These are phyloP conservation scores for Hydra vulgaris DNA, from an alignment of 30 jellyfish, hydroid and myxozoan genomes.

Conservation along the genomic window DNA sequence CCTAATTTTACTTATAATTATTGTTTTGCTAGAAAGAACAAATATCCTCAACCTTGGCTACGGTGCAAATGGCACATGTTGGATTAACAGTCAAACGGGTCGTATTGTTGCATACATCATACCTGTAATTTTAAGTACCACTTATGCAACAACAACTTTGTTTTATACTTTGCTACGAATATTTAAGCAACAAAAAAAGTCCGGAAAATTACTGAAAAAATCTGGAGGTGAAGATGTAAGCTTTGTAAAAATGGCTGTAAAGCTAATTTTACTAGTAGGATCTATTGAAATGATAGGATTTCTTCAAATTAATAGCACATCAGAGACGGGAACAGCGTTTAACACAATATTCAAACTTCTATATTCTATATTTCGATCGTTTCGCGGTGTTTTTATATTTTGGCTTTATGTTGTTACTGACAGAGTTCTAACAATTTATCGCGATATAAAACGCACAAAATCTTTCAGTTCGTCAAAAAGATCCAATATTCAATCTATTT, in stretches of 20 bases:
- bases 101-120: constrained; percentile 18
- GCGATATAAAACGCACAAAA: constrained; percentile 6
- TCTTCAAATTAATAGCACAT: not conserved
- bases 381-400: constrained; percentile 29
- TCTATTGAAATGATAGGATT: constrained; percentile 15
- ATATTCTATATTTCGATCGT: constrained; percentile 12
- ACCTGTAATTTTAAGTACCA: not conserved
- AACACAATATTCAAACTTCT: constrained; percentile 2
- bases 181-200: not conserved
- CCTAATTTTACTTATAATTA: not conserved
- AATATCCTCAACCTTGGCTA: constrained; percentile 3
- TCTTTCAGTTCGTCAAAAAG: constrained; percentile 16
- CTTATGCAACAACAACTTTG: not conserved
- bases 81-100: constrained; percentile 1
- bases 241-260: constrained; percentile 29
- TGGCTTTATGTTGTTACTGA: constrained; percentile 24
- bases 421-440: constrained; percentile 18
- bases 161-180: constrained; percentile 11
- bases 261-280: constrained; percentile 8
- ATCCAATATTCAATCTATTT: no score
- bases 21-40: constrained; percentile 1
- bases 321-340: constrained; percentile 7
- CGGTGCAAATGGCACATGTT: constrained; percentile 20
- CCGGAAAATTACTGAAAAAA: constrained; percentile 11
- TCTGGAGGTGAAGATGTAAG: constrained; percentile 19